Evolutionary conservation across 2,797 vertebrate species (phyloP).

Genomic region (Octomys mimax): DNA sequence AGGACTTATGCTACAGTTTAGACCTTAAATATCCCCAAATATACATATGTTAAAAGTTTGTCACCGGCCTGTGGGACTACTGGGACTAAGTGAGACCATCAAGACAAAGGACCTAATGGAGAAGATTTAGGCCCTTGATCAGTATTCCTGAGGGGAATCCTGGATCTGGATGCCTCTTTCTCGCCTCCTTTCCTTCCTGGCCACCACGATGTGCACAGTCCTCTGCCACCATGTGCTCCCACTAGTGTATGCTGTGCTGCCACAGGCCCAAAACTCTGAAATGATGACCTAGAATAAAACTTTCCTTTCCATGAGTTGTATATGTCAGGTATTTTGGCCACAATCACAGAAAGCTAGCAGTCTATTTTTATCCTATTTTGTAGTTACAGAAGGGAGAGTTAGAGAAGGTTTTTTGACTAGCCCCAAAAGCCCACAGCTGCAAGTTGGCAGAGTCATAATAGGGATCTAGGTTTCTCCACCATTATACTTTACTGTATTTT

Average conservation of each 20-base stretch:
- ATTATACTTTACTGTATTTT: neutral
- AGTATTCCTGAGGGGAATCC: neutral
- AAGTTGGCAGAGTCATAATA: neutral
- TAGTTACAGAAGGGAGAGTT: neutral
- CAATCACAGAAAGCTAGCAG: neutral
- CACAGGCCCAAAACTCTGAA: neutral
- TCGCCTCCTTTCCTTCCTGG: neutral
- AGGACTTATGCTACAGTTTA: neutral
- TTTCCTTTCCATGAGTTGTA: neutral
- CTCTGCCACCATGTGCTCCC: no score
- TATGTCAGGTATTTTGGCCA: neutral
- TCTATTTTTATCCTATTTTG: neutral
- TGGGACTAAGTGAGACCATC: neutral
- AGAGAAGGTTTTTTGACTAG: neutral
- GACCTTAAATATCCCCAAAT: neutral
- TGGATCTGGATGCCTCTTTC: neutral
- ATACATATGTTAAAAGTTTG: neutral
- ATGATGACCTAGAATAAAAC: neutral
- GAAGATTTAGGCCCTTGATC: neutral
- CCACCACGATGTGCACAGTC: neutral
- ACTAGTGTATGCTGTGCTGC: neutral
- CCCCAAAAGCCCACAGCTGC: neutral
- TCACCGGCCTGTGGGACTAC: neutral
- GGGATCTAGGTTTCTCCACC: neutral
- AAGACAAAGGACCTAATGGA: neutral